These are phyloP conservation scores for Triplophysa siluroides DNA, from an alignment of 2,113 vertebrate genomes.

Conservation along the genomic window DNA sequence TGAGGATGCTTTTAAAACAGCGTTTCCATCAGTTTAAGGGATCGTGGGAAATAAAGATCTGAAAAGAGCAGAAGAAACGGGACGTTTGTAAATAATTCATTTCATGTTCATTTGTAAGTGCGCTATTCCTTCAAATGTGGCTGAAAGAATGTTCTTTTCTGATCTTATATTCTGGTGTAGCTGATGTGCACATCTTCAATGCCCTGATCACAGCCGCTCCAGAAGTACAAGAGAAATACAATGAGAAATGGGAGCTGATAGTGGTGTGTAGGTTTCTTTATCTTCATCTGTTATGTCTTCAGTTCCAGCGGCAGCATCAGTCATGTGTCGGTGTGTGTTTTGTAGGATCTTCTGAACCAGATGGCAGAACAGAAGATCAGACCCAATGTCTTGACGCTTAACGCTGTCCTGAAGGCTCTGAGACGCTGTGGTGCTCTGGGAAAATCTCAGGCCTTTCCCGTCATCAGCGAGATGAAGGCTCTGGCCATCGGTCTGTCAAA, in stretches of 20 bases:
- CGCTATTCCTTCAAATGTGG: too few relatives aligned
- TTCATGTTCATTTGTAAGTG: too few relatives aligned
- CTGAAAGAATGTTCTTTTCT: too few relatives aligned
- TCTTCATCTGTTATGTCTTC: not conserved
- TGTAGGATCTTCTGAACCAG: constrained; percentile 84
- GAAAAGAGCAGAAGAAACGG: too few relatives aligned
- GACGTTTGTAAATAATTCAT: too few relatives aligned
- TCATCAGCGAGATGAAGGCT: constrained; percentile 87
- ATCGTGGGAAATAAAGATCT: too few relatives aligned
- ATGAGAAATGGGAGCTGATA: constrained; percentile 75
- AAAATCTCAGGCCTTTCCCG: constrained; percentile 64
- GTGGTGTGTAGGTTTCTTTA: constrained; percentile 72
- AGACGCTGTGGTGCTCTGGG: constrained; percentile 73
- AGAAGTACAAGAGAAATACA: constrained; percentile 62
- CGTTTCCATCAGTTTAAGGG: not conserved
- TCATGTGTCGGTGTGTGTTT: not conserved
- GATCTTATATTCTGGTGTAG: constrained; percentile 60
- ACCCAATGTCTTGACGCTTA: constrained; percentile 89
- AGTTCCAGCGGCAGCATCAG: not conserved
- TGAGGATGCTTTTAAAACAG: constrained; percentile 62
- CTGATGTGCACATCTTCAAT: constrained; percentile 88
- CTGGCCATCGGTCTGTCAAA: constrained; percentile 79
- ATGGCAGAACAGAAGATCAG: constrained; percentile 86
- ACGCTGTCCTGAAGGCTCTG: constrained; percentile 80
- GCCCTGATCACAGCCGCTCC: constrained; percentile 79